These are phyloP conservation scores for Eristalis intricaria DNA, from an alignment of 2,888 invertebrate species.

Conservation along the genomic window DNA sequence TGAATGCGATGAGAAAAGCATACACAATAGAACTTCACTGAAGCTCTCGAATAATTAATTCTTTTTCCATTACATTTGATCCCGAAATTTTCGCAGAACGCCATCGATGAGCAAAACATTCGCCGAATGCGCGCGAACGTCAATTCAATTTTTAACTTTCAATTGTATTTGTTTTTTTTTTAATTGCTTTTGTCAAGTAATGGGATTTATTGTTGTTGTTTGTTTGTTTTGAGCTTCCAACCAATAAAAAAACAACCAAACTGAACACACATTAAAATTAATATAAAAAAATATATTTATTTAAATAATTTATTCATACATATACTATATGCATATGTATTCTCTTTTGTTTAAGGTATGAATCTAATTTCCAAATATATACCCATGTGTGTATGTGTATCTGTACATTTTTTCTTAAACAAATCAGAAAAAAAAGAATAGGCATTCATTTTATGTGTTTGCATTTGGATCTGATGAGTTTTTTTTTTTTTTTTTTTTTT, in stretches of 20 bases:
- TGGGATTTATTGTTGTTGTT: conserved; percentile 4
- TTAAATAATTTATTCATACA: conserved; percentile 63
- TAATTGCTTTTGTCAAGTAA: conserved; percentile 4
- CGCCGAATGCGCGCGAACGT: not conserved
- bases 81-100: conserved; percentile 19
- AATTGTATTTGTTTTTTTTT: not conserved
- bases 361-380: conserved; percentile 48
- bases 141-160: conserved; percentile 17
- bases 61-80: conserved; percentile 15
- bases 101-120: conserved; percentile 26
- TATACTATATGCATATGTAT: conserved; percentile 16
- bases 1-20: not conserved
- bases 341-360: conserved; percentile 17
- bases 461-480: not conserved
- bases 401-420: conserved; percentile 18
- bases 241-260: conserved; percentile 41
- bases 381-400: conserved; percentile 30
- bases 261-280: conserved; percentile 47
- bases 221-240: conserved; percentile 31
- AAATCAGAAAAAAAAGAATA: not conserved
- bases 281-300: conserved; percentile 59
- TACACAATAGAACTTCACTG: conserved; percentile 5
- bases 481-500: not conserved
- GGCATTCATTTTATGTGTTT: not conserved
- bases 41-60: conserved; percentile 10